Base-by-base conservation (phyloP, 2,113 vertebrate genomes). In the Bos javanicus region DNA sequence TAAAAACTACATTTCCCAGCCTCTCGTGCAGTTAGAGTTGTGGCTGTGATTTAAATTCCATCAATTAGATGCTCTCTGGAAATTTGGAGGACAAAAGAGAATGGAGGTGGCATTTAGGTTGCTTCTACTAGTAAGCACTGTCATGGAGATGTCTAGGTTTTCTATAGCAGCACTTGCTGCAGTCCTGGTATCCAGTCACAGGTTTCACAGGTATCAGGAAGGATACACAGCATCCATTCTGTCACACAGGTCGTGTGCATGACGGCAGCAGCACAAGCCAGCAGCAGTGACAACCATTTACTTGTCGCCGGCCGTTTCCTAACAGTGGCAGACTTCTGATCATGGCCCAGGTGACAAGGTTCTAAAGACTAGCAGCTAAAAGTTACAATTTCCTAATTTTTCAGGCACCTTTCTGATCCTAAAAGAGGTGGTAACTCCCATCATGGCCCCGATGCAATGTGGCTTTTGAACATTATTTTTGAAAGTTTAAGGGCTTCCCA, bases 401-500 rank as follows among this genome's bases (percentile, higher is more conserved):
- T 59, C 25, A 91, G 64, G 36, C 26, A 46, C 50, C 17, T 93
- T 94, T 87, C 67, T 91, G 89, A 91, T 86, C 23, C 56, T 82
- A 91, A 87, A 71, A 87, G 21, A 85, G 19, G 39, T 17, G 52
- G 5, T 25, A 86, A 87, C 11, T 48, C 57, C 74, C 48, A 33
- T 64, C 3, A 30, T 91, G 30, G 43, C 46, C 62, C 39, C 71
- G 56, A 17, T 87, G 56, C 64, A 87, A 59, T 39, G 12, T 21
- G 76, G 43, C 19, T 93, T 97, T 67, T 71, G 6, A 91, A 81
- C 50, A n/a, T 48, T 46, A 90, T 87, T 74, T 48, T 21, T 97
- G 33, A 97, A 91, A 95, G 82, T 87, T 94, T 59, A 71, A 39
- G n/a, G 67, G 67, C n/a, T 71, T 71, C n/a, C n/a, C n/a, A 71